Percentiles rank a stretch among this genome's conserved stretches.
phyloP scores from a whole-genome alignment of 2,113 vertebrate species.

The Cynoglossus semilaevis region DNA sequence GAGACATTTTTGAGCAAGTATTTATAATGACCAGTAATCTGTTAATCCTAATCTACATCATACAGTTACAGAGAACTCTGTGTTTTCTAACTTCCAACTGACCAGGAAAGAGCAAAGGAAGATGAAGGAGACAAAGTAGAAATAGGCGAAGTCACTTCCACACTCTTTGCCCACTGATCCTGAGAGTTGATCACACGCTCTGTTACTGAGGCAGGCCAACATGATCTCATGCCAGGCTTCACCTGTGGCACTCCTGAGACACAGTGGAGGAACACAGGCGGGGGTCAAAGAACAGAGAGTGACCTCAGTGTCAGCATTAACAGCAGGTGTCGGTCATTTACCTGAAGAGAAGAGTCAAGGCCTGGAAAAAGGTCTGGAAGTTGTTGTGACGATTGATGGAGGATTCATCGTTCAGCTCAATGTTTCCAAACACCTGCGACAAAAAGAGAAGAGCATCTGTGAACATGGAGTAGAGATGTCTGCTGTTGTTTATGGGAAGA shows the following conservation, averaged over 20 bases:
- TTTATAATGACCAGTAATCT: too few species aligned
- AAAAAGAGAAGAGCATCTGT: slow-evolving; percentile 13
- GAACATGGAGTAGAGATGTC: too few species aligned
- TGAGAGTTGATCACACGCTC: slow-evolving; percentile 79
- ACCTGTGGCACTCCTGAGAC: slow-evolving; percentile 90
- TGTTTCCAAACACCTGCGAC: slow-evolving; percentile 94
- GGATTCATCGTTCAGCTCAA: slow-evolving; percentile 83
- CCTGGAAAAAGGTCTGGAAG: slow-evolving; percentile 93
- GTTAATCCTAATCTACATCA: too few species aligned
- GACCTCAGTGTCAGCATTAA: too few species aligned
- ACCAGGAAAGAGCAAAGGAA: slow-evolving; percentile 99
- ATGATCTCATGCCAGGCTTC: slow-evolving; percentile 99
- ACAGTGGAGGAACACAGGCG: neutral
- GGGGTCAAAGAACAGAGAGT: neutral
- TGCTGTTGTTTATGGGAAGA: too few species aligned
- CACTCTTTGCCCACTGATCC: slow-evolving; percentile 82
- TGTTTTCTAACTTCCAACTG: slow-evolving; percentile 52
- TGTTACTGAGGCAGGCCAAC: slow-evolving; percentile 87
- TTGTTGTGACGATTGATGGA: slow-evolving; percentile 95
- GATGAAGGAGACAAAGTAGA: slow-evolving; percentile 99
- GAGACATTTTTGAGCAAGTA: too few species aligned
- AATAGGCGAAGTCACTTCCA: slow-evolving; percentile 96
- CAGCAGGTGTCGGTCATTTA: slow-evolving; percentile 36
- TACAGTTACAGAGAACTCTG: too few species aligned
- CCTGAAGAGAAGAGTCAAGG: slow-evolving; percentile 95